phyloP scores from a whole-genome alignment of 2,888 invertebrate species.

The Prosopocoilus inquinatus region DNA sequence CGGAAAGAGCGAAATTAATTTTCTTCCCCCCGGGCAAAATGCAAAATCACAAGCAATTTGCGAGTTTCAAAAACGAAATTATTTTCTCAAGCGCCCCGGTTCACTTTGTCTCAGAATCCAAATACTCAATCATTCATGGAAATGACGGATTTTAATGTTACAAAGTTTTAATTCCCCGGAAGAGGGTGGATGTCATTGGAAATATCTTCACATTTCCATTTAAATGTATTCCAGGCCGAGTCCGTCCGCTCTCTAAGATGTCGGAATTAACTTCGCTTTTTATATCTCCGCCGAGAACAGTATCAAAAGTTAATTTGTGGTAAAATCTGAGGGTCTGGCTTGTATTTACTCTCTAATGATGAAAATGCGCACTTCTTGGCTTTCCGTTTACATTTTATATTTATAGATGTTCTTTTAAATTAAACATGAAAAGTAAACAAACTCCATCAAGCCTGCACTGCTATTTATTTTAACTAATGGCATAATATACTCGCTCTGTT shows the following conservation, averaged over 20 bases:
- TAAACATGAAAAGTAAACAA: constrained; percentile 25
- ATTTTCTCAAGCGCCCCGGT: constrained; percentile 32
- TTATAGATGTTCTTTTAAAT: constrained; percentile 41
- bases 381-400: constrained; percentile 41
- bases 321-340: constrained; percentile 48
- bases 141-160: constrained; percentile 51
- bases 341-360: constrained; percentile 49
- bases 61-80: constrained; percentile 45
- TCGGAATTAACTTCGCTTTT: constrained; percentile 49
- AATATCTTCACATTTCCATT: constrained; percentile 50
- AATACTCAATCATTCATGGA: constrained; percentile 52
- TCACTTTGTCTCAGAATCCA: constrained; percentile 45
- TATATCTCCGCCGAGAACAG: constrained; percentile 52
- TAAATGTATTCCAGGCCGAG: constrained; percentile 44
- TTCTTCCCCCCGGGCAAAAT: constrained; percentile 43
- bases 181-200: constrained; percentile 44
- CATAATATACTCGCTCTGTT: neutral
- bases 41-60: constrained; percentile 41
- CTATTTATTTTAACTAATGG: constrained; percentile 5
- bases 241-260: constrained; percentile 36
- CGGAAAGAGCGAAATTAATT: constrained; percentile 49
- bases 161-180: constrained; percentile 47
- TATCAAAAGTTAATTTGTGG: constrained; percentile 54
- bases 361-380: constrained; percentile 39
- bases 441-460: constrained; percentile 13